A percentile compares a stretch with the other conserved stretches of the same genome.
Conservation (phyloP, 2,888 invertebrate species). For the Fragum fragum region DNA sequence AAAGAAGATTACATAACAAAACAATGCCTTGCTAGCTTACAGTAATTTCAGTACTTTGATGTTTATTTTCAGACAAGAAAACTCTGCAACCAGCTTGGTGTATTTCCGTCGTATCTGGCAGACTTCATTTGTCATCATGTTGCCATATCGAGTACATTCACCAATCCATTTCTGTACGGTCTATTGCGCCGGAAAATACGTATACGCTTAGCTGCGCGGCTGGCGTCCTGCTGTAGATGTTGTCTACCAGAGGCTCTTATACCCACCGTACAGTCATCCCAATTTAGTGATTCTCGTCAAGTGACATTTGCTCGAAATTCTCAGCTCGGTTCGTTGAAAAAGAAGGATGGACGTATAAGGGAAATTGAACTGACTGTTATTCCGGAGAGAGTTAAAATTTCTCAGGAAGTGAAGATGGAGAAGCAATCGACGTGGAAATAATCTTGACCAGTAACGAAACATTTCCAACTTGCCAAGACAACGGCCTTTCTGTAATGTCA, state of each 20-base stretch:
- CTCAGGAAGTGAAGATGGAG: background rate
- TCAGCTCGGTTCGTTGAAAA: background rate
- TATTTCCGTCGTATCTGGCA: constrained; percentile 32
- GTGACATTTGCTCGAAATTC: background rate
- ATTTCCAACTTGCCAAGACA: no score
- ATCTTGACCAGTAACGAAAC: no score
- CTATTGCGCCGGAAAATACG: constrained; percentile 64
- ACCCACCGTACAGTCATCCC: constrained; percentile 1
- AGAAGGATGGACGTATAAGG: background rate
- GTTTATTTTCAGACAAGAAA: constrained; percentile 56
- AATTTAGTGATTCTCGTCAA: constrained; percentile 14
- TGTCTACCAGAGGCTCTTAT: constrained; percentile 5
- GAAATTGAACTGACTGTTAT: background rate
- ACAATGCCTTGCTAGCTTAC: no score
- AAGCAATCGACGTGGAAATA: no score
- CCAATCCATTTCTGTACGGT: constrained; percentile 70
- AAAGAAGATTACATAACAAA: no score
- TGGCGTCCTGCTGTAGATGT: constrained; percentile 15
- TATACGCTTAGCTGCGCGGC: constrained; percentile 34
- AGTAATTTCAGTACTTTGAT: no score
- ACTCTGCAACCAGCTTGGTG: constrained; percentile 46
- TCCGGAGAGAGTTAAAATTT: background rate
- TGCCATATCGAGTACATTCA: constrained; percentile 46
- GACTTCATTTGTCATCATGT: constrained; percentile 61
- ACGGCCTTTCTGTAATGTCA: no score